Conservation (phyloP, 2,888 invertebrate species). For the Morinoia aosen region DNA sequence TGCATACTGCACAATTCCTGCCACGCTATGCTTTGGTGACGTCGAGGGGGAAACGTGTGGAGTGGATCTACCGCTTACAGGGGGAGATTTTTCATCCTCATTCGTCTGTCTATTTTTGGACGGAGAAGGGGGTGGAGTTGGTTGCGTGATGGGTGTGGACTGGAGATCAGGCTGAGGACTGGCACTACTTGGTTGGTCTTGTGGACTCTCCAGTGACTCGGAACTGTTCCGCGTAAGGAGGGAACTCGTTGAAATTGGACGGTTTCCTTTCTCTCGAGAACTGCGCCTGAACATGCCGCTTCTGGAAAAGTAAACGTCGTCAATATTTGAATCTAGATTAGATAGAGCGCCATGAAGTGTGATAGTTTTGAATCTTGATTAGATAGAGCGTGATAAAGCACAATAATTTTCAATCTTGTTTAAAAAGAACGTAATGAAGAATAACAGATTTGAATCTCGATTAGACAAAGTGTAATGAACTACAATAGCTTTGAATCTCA, state of each 20-base stretch:
- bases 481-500: too few relatives aligned
- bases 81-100: constrained; percentile 1
- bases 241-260: constrained; percentile 31
- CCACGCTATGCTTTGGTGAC: constrained; percentile 4
- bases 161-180: neutral
- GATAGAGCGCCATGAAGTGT: too few relatives aligned
- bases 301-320: constrained; percentile 22
- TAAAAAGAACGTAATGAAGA: too few relatives aligned
- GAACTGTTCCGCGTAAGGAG: neutral
- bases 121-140: constrained; percentile 55
- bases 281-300: constrained; percentile 55
- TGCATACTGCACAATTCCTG: constrained; percentile 20
- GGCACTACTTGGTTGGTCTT: neutral
- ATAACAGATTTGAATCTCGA: too few relatives aligned
- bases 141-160: constrained; percentile 25
- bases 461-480: too few relatives aligned
- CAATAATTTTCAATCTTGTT: too few relatives aligned
- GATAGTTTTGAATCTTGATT: too few relatives aligned
- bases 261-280: constrained; percentile 33
- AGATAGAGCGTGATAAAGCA: too few relatives aligned
- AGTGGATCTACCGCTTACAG: constrained; percentile 22
- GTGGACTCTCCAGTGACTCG: neutral
- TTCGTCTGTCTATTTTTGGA: neutral
- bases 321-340: neutral
- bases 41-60: constrained; percentile 40